Evolutionary conservation across 2,888 invertebrate species (phyloP).

Genomic region (Epsilonema sp.): DNA sequence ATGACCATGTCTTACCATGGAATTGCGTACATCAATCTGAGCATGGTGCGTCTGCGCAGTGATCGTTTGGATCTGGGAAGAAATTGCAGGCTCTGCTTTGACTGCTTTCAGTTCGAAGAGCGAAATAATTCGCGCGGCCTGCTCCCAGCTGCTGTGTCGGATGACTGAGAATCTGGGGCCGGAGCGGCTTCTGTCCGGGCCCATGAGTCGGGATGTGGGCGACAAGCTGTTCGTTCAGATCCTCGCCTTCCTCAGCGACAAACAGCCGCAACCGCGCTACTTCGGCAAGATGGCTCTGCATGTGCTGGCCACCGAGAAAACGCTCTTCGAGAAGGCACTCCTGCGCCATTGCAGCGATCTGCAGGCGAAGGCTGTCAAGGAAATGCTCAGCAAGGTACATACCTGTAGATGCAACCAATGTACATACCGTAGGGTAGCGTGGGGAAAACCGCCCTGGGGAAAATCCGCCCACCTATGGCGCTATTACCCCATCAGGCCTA

Average conservation of each 20-base stretch:
- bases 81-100: no score
- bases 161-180: constrained; percentile 53
- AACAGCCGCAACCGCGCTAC: constrained; percentile 60
- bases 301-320: not conserved
- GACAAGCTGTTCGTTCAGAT: constrained; percentile 57
- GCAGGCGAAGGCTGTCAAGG: not conserved
- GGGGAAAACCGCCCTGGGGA: no score
- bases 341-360: not conserved
- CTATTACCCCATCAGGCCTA: no score
- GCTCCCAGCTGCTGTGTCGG: constrained; percentile 52
- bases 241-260: constrained; percentile 63
- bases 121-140: constrained; percentile 59
- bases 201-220: constrained; percentile 54
- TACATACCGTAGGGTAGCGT: no score
- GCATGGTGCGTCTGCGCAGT: no score
- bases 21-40: no score
- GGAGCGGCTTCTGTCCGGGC: constrained; percentile 47
- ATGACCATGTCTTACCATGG: no score
- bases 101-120: constrained; percentile 53
- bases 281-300: constrained; percentile 6
- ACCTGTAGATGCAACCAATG: no score
- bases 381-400: not conserved
- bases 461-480: no score
- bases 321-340: not conserved
- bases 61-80: no score